These are phyloP conservation scores for Oryzias melastigma DNA, from an alignment of 2,113 vertebrate species.

Conservation along the genomic window DNA sequence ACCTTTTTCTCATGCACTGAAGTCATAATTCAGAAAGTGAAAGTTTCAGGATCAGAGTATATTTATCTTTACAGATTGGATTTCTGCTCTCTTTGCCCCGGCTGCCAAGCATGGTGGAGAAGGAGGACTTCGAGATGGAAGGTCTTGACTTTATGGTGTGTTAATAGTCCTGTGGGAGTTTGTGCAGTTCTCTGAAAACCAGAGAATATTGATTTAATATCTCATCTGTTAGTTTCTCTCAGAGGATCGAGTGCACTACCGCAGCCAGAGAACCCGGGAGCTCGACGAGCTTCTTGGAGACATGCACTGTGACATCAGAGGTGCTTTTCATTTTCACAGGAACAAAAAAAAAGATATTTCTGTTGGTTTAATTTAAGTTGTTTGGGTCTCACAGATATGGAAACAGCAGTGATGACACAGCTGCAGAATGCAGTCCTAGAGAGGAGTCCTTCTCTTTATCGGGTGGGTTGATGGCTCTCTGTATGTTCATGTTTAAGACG, in stretches of 20 bases:
- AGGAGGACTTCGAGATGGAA: constrained; percentile 88
- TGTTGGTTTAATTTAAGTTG: not conserved
- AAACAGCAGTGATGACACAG: constrained; percentile 89
- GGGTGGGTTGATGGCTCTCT: constrained; percentile 35
- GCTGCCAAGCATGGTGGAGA: constrained; percentile 86
- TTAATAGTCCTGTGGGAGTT: not conserved
- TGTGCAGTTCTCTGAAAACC: not conserved
- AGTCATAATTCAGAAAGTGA: not conserved
- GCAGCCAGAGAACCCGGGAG: constrained; percentile 88
- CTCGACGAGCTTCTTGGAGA: constrained; percentile 89
- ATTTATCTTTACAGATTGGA: constrained; percentile 80
- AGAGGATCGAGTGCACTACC: constrained; percentile 90
- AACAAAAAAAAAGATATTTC: not conserved
- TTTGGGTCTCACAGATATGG: constrained; percentile 81
- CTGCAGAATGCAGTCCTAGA: constrained; percentile 86
- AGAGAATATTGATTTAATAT: not conserved
- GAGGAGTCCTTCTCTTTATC: constrained; percentile 81
- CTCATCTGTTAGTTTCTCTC: constrained; percentile 84
- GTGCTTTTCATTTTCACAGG: constrained; percentile 41
- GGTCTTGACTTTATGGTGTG: constrained; percentile 92
- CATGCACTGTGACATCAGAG: constrained; percentile 89
- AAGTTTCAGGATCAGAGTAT: not conserved
- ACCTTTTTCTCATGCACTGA: not conserved
- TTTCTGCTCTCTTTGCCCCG: constrained; percentile 92
- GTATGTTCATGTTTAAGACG: no score